Base-by-base conservation (phyloP, 2,797 vertebrate genomes). In the Fistularia commersonii region DNA sequence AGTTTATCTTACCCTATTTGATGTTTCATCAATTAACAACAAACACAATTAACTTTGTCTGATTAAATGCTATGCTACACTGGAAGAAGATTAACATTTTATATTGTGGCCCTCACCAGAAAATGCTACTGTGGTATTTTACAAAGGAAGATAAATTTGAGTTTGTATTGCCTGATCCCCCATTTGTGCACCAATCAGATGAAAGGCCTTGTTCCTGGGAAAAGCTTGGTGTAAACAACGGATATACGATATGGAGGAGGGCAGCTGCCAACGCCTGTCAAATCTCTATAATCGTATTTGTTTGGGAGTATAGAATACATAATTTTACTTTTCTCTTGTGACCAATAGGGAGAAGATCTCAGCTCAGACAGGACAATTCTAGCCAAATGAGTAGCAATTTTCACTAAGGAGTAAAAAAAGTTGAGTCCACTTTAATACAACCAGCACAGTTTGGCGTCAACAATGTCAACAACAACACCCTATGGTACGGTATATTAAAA, bases 1-100 rank as follows among this genome's bases (percentile, higher is more conserved):
- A 79, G 73, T 71, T 74, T 47, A 74, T 81, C 58, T 61, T 74
- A 79, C 51, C 77, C 80, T 66, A 86, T 83, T 84, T 85, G 86
- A 76, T 72, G 53, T 47, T 72, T 79, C 72, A 81, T 84, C 79
- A 83, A 80, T 83, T 80, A 83, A 81, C 73, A 61, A 74, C 76
- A 69, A 74, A 68, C 64, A 57, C 60, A 74, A 87, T 85, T 80
- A 82, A 79, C 76, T 76, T 64, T 51, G 67, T 66, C 67, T 82
- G 76, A 83, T 77, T 81, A 79, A 80, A 82, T 63, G 55, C 72
- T 76, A 65, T 64, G 61, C 63, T 74, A 72, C 70, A 69, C 49
- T 61, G 53, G 72, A 51, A 75, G 62, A 32, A 57, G 70, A 82
- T 80, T 75, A 76, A 66, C 48, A 64, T 77, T 61, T 63, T 45